Conservation (phyloP, 64 coral and sea anemone genomes). For the Montipora efflorescens region DNA sequence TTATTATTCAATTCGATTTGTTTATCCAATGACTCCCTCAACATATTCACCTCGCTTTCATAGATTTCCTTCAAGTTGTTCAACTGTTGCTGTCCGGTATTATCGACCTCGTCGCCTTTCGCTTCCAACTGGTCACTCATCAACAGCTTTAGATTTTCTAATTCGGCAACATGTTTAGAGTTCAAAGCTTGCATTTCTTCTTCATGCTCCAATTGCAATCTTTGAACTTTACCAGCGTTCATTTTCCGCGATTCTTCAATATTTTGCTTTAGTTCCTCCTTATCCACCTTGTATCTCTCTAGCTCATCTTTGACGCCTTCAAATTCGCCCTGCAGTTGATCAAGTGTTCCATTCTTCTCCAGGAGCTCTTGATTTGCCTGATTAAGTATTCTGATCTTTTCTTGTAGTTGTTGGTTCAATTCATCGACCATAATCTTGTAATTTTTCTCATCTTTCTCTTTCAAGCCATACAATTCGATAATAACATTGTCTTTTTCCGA, state of each 20-base stretch:
- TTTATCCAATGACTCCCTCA: conserved; percentile 75
- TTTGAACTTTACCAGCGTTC: conserved; percentile 68
- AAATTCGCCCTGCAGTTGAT: conserved; percentile 24
- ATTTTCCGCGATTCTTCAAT: conserved; percentile 46
- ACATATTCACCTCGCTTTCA: conserved; percentile 73
- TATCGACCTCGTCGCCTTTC: conserved; percentile 75
- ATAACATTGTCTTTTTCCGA: conserved; percentile 75
- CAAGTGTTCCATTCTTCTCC: conserved; percentile 42
- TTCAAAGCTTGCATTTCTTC: conserved; percentile 66
- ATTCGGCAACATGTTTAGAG: conserved; percentile 65
- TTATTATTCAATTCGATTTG: conserved; percentile 68
- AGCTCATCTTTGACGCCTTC: conserved; percentile 6
- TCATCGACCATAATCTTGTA: conserved; percentile 25
- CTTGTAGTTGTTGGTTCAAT: conserved; percentile 31
- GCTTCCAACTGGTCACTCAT: conserved; percentile 75
- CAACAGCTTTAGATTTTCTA: conserved; percentile 69
- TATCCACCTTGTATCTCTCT: conserved; percentile 60
- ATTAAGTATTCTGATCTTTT: conserved; percentile 42
- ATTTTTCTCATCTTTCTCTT: conserved; percentile 43
- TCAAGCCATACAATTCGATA: conserved; percentile 62
- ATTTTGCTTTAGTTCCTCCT: conserved; percentile 46
- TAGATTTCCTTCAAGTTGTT: conserved; percentile 75
- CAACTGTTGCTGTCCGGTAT: conserved; percentile 67
- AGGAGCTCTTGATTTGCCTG: conserved; percentile 14
- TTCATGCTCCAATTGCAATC: conserved; percentile 61